A percentile compares a stretch with the other conserved stretches of the same genome.
phyloP scores from a whole-genome alignment of 2,888 invertebrate genomes.

The Drosophila barbarae region DNA sequence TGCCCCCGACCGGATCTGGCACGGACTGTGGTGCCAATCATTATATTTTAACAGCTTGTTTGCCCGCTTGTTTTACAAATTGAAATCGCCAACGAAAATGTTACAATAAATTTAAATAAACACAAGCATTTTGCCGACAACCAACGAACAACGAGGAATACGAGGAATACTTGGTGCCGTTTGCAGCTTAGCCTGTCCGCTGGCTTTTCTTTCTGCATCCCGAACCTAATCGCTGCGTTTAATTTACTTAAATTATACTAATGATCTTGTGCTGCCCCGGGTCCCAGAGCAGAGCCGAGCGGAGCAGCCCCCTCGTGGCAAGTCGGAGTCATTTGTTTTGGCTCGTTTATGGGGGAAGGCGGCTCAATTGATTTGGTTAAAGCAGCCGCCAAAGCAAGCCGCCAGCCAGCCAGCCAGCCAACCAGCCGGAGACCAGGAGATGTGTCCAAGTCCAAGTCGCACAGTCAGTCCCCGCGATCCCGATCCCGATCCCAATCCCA shows the following conservation, averaged over 20 bases:
- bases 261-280: conserved; percentile 68
- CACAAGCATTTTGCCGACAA: conserved; percentile 65
- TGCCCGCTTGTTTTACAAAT: conserved; percentile 74
- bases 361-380: conserved; percentile 74
- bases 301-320: conserved; percentile 24
- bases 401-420: conserved; percentile 19
- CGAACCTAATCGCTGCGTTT: conserved; percentile 76
- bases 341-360: conserved; percentile 67
- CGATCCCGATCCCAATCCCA: not conserved
- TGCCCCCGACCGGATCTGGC: conserved; percentile 1
- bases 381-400: conserved; percentile 71
- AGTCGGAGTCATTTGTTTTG: conserved; percentile 69
- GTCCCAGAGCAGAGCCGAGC: conserved; percentile 24
- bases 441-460: conserved; percentile 35
- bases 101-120: conserved; percentile 76
- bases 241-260: conserved; percentile 78
- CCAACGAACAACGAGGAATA: conserved; percentile 28
- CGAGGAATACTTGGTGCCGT: conserved; percentile 38
- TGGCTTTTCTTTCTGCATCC: conserved; percentile 59
- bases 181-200: conserved; percentile 32
- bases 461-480: not conserved
- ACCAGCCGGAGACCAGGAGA: conserved; percentile 35
- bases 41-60: conserved; percentile 75
- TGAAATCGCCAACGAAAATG: conserved; percentile 71
- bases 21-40: conserved; percentile 63